phyloP scores from a whole-genome alignment of 1,140 invertebrate species.

The Pentalonia nigronervosa region DNA sequence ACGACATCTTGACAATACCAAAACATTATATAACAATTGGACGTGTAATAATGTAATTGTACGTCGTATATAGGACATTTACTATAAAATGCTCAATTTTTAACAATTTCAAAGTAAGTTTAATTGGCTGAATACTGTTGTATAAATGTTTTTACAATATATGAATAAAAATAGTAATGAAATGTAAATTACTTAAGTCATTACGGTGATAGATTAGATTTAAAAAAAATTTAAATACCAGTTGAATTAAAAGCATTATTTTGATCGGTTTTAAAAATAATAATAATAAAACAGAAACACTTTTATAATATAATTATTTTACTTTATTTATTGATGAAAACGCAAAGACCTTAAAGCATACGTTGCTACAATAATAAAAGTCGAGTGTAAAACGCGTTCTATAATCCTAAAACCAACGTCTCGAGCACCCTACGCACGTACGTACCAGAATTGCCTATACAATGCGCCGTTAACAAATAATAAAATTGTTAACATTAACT shows the following conservation, averaged over 20 bases:
- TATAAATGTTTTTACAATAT: not conserved
- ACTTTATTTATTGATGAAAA: not conserved
- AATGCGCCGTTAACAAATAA: not conserved
- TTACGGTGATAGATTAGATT: not conserved
- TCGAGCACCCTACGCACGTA: not conserved
- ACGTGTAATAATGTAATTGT: not conserved
- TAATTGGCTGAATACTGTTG: not conserved
- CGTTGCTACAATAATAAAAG: not conserved
- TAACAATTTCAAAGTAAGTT: not conserved
- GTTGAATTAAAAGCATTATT: not conserved
- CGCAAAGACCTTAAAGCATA: not conserved
- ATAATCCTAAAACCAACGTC: not conserved
- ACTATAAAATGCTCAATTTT: not conserved
- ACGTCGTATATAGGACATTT: not conserved
- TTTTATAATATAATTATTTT: not conserved
- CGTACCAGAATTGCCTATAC: not conserved
- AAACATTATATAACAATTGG: not conserved
- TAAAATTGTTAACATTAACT: not conserved
- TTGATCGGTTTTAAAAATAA: not conserved
- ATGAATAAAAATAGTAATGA: not conserved
- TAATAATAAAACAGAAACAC: not conserved
- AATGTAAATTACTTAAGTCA: not conserved
- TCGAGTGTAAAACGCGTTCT: not conserved
- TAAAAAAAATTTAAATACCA: not conserved
- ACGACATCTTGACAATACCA: not conserved